Evolutionary conservation across 2,797 vertebrate genomes (phyloP).

Genomic region (Diceros bicornis): DNA sequence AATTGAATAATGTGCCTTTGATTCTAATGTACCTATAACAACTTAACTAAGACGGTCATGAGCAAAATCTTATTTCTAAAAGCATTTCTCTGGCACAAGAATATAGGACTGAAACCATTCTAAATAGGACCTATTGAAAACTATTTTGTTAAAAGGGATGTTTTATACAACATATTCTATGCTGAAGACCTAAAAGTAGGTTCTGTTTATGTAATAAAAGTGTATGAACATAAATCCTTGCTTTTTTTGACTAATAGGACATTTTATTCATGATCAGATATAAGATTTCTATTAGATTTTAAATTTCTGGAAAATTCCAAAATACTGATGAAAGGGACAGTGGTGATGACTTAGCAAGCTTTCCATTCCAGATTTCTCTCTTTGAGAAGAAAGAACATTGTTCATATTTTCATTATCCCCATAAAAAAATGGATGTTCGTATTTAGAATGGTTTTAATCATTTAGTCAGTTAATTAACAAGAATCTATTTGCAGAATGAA

Average conservation of each 20-base stretch:
- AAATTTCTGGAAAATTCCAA: constrained; percentile 70
- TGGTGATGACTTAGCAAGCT: constrained; percentile 44
- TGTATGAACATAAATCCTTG: neutral
- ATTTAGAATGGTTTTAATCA: constrained; percentile 43
- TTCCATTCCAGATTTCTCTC: constrained; percentile 35
- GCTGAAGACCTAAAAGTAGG: neutral
- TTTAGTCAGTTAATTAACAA: constrained; percentile 35
- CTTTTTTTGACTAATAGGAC: neutral
- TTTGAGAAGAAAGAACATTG: constrained; percentile 42
- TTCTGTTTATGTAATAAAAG: constrained; percentile 54
- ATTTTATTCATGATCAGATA: constrained; percentile 21
- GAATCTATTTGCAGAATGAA: constrained; percentile 43
- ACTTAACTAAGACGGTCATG: neutral
- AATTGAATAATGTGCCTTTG: constrained; percentile 46
- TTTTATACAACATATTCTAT: constrained; percentile 1
- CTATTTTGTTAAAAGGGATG: neutral
- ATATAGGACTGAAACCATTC: neutral
- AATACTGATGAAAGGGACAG: constrained; percentile 13
- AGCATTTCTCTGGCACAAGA: constrained; percentile 39
- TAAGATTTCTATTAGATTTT: constrained; percentile 37
- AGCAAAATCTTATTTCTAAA: constrained; percentile 56
- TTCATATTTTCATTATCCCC: constrained; percentile 19
- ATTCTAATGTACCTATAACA: constrained; percentile 44
- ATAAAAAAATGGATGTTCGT: neutral
- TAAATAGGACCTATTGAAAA: neutral